Percentiles rank a stretch among this genome's conserved stretches.
Evolutionary conservation across 1,140 invertebrate species (phyloP).

Genomic region (Chelonus insularis): DNA sequence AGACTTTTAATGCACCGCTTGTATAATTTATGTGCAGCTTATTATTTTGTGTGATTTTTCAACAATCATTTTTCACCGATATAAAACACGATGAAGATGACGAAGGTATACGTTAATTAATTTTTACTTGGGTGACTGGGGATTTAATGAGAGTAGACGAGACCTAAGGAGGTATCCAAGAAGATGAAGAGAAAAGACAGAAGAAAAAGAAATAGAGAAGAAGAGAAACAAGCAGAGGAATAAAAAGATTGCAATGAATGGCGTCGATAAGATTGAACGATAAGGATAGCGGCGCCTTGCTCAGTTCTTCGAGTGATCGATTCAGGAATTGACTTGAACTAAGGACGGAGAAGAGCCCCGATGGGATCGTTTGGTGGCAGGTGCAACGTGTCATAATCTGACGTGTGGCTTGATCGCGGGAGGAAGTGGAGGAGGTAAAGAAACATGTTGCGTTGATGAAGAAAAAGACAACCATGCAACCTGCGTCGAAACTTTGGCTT

Average conservation of each 20-base stretch:
- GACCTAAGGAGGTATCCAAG: conserved; percentile 13
- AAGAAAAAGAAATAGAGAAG: conserved; percentile 10
- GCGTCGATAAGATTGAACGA: conserved; percentile 22
- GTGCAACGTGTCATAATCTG: conserved; percentile 27
- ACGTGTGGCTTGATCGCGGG: conserved; percentile 11
- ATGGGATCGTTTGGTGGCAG: conserved; percentile 24
- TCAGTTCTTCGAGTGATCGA: conserved; percentile 17
- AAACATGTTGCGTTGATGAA: neutral
- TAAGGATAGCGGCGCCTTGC: conserved; percentile 22
- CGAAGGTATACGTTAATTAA: too few relatives aligned
- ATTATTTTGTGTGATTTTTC: too few relatives aligned
- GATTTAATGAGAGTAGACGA: conserved; percentile 23
- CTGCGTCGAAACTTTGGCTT: neutral
- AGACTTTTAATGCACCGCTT: too few relatives aligned
- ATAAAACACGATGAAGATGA: too few relatives aligned
- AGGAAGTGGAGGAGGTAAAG: conserved; percentile 17
- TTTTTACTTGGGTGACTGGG: too few relatives aligned
- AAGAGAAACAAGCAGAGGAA: conserved; percentile 2
- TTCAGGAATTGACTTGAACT: conserved; percentile 11
- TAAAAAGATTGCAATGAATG: conserved; percentile 9
- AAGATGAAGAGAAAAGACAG: conserved; percentile 13
- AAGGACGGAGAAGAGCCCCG: neutral
- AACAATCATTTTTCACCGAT: too few relatives aligned
- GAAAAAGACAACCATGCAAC: neutral
- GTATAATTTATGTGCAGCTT: too few relatives aligned